Conservation (phyloP, 92 coral and sea anemone genomes). For the Scolanthus callimorphus region DNA sequence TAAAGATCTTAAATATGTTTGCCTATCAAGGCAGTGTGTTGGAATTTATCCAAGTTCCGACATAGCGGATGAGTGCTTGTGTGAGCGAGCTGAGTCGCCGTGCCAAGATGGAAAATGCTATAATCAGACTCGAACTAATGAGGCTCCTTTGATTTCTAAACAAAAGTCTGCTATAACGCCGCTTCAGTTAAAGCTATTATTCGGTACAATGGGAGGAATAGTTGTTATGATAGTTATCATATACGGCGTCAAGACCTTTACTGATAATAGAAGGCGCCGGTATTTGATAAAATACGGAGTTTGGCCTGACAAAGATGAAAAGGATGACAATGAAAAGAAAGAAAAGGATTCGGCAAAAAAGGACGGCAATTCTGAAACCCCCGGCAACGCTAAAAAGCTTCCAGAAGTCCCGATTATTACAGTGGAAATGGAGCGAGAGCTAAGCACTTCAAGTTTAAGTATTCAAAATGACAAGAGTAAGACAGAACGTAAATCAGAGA, state of each 20-base stretch:
- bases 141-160: neutral
- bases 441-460: neutral
- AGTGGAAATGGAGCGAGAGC: conserved; percentile 21
- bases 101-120: conserved; percentile 25
- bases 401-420: conserved; percentile 21
- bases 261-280: conserved; percentile 23
- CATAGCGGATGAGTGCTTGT: conserved; percentile 1
- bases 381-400: neutral
- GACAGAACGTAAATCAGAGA: no score
- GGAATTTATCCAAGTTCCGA: neutral
- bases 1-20: neutral
- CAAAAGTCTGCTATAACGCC: conserved; percentile 1
- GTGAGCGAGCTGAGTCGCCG: neutral
- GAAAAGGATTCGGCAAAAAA: neutral
- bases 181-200: conserved; percentile 12
- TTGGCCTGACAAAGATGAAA: conserved; percentile 14
- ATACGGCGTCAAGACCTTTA: conserved; percentile 22
- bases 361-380: neutral
- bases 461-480: neutral
- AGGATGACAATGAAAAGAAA: conserved; percentile 10
- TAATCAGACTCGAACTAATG: conserved; percentile 1
- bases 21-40: conserved; percentile 12
- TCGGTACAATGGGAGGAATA: conserved; percentile 47
- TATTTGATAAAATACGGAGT: conserved; percentile 33
- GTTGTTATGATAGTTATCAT: conserved; percentile 19